These are phyloP conservation scores for Nesidiocoris tenuis DNA, from an alignment of 2,888 invertebrate genomes.

Conservation along the genomic window DNA sequence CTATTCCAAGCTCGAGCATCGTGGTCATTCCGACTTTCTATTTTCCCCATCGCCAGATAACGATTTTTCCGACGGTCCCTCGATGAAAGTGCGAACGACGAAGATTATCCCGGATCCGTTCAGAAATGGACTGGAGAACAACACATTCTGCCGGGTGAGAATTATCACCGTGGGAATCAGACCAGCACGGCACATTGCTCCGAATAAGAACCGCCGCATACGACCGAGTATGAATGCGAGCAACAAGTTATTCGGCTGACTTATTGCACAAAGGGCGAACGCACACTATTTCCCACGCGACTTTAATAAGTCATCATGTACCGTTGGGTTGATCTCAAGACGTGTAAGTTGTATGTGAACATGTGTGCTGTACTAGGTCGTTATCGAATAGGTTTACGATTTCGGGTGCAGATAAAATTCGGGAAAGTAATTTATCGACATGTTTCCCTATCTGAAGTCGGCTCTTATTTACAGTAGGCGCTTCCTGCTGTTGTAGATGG, in stretches of 20 bases:
- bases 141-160: neutral
- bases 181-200: neutral
- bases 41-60: too few species aligned
- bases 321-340: neutral
- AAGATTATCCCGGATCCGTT: neutral
- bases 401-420: too few species aligned
- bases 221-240: neutral
- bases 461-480: too few species aligned
- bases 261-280: neutral
- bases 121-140: neutral
- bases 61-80: too few species aligned
- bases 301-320: neutral
- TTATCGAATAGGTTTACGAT: too few species aligned
- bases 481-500: too few species aligned
- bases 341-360: neutral
- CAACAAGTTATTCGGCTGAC: neutral
- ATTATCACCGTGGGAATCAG: neutral
- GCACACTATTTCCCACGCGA: neutral
- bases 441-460: too few species aligned
- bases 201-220: neutral
- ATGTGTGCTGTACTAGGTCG: neutral
- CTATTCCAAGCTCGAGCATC: too few species aligned
- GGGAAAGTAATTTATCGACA: too few species aligned
- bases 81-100: neutral
- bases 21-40: too few species aligned